phyloP scores from a whole-genome alignment of 2,888 invertebrate species.

The Cataglyphis albicans region DNA sequence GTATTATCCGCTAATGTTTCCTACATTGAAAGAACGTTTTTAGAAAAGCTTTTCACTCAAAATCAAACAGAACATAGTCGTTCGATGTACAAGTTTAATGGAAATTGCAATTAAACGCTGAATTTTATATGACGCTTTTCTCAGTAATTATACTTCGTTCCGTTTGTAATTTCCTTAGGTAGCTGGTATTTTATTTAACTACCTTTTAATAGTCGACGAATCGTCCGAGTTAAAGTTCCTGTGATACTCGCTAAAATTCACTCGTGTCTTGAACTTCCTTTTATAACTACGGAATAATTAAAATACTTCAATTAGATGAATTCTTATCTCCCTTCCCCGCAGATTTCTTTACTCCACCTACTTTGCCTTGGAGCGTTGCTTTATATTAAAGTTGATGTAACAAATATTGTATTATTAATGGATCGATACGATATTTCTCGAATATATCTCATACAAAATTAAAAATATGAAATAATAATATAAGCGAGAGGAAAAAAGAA shows the following conservation, averaged over 20 bases:
- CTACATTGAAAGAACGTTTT: slow-evolving; percentile 14
- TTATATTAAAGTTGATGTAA: slow-evolving; percentile 40
- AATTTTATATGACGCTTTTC: slow-evolving; percentile 50
- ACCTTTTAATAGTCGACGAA: slow-evolving; percentile 55
- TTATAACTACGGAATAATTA: slow-evolving; percentile 67
- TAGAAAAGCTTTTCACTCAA: neutral
- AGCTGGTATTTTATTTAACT: slow-evolving; percentile 55
- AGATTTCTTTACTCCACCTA: slow-evolving; percentile 49
- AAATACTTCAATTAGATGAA: slow-evolving; percentile 70
- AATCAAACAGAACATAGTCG: neutral
- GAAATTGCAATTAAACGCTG: slow-evolving; percentile 53
- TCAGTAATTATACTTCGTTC: slow-evolving; percentile 51
- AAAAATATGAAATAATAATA: neutral
- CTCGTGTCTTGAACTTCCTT: slow-evolving; percentile 61
- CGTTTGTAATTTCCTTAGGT: slow-evolving; percentile 55
- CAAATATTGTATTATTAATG: slow-evolving; percentile 40
- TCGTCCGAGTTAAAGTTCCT: slow-evolving; percentile 50
- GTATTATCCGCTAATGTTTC: slow-evolving; percentile 19
- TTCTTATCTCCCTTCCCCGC: slow-evolving; percentile 35
- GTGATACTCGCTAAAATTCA: slow-evolving; percentile 56
- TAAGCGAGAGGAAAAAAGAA: neutral
- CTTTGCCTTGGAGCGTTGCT: neutral
- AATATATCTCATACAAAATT: neutral
- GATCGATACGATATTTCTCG: neutral
- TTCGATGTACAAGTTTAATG: slow-evolving; percentile 26